phyloP scores from a whole-genome alignment of 2,113 vertebrate genomes.

The Sylvietta virens region DNA sequence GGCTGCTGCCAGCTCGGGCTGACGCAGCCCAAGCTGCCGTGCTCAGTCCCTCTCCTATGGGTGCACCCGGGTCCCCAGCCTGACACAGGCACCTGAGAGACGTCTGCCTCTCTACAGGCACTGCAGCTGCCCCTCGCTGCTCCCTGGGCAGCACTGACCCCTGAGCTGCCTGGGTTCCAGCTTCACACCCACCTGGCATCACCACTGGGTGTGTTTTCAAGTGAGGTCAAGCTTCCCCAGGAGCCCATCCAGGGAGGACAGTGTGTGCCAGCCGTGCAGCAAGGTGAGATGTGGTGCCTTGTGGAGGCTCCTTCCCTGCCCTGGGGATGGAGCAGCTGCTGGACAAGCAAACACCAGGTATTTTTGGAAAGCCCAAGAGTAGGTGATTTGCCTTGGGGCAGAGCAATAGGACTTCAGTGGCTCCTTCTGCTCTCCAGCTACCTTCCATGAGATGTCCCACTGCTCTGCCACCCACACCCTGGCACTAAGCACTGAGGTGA shows the following conservation, averaged over 20 bases:
- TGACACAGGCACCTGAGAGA: not conserved
- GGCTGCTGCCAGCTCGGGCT: not conserved
- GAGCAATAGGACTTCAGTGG: not conserved
- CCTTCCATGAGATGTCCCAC: not conserved
- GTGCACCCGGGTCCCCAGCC: not conserved
- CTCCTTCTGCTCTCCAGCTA: not conserved
- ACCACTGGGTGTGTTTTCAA: fast-evolving
- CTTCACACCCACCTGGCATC: not conserved
- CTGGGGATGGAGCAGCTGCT: not conserved
- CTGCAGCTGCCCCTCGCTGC: fast-evolving
- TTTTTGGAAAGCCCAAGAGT: not conserved
- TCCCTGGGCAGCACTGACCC: not conserved
- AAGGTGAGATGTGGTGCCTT: fast-evolving
- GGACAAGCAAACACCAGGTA: not conserved
- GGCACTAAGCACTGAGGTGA: fast-evolving
- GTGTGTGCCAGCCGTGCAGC: fast-evolving
- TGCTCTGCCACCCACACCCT: fast-evolving
- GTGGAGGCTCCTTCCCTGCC: not conserved
- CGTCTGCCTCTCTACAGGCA: not conserved
- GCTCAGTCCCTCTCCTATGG: not conserved
- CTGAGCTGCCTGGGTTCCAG: fast-evolving
- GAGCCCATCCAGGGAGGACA: not conserved
- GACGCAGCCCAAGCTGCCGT: fast-evolving
- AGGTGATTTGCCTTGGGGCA: not conserved
- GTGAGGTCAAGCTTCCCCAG: not conserved